phyloP scores from a whole-genome alignment of 2,888 invertebrate genomes.

The Leucozona laternaria region DNA sequence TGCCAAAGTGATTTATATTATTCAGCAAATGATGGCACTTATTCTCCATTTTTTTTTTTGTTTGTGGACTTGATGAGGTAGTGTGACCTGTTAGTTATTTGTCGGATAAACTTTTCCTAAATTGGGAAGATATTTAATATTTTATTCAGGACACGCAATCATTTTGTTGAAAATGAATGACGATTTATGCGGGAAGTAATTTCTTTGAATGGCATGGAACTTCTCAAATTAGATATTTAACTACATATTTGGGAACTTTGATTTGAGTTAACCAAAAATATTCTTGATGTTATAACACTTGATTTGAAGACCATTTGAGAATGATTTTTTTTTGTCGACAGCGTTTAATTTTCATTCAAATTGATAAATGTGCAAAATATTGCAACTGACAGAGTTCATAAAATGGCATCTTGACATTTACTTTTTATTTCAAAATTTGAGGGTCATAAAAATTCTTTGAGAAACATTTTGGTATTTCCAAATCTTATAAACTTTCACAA shows the following conservation, averaged over 20 bases:
- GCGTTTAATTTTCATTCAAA: too few species aligned
- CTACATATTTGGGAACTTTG: neutral
- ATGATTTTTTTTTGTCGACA: neutral
- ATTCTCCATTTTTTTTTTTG: neutral
- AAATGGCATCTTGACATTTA: too few species aligned
- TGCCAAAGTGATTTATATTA: conserved; percentile 70
- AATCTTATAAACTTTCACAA: too few species aligned
- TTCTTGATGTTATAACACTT: too few species aligned
- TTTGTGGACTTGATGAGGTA: conserved; percentile 49
- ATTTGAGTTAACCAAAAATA: neutral
- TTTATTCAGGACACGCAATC: conserved; percentile 48
- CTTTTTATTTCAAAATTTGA: too few species aligned
- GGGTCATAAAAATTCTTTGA: too few species aligned
- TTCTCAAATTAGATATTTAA: neutral
- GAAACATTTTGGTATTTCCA: too few species aligned
- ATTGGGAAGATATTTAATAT: conserved; percentile 50
- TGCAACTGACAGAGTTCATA: too few species aligned
- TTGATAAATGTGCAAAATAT: too few species aligned
- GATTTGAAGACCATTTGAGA: neutral
- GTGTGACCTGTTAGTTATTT: conserved; percentile 32
- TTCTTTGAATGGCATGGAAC: neutral
- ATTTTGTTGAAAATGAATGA: conserved; percentile 15
- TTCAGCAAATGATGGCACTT: conserved; percentile 70
- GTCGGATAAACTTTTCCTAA: conserved; percentile 44
- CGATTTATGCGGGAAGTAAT: conserved; percentile 19